A percentile compares a stretch with the other conserved stretches of the same genome.
Conservation (phyloP, 1,140 invertebrate genomes). For the Drosophila sechellia region DNA sequence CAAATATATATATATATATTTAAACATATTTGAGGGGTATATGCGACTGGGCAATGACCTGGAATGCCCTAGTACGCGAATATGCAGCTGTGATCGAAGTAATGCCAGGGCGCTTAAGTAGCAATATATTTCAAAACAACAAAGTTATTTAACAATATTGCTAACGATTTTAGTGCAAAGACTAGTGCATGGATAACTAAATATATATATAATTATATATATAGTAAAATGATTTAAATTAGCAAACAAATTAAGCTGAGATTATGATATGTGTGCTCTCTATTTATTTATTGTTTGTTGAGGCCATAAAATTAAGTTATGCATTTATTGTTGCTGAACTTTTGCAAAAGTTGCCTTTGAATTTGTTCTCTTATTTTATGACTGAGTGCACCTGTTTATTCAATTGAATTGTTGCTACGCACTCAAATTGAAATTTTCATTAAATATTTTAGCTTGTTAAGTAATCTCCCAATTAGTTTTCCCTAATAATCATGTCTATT, state of each 20-base stretch:
- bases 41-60: constrained; percentile 8
- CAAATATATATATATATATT: not conserved
- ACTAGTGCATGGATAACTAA: too few species aligned
- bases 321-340: not conserved
- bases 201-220: too few species aligned
- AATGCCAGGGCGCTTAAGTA: not conserved
- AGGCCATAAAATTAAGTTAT: not conserved
- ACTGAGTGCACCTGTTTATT: not conserved
- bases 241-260: too few species aligned
- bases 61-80: not conserved
- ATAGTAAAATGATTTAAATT: too few species aligned
- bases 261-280: not conserved
- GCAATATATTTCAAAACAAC: too few species aligned
- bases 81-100: not conserved
- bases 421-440: not conserved
- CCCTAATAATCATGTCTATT: not conserved
- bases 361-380: constrained; percentile 2
- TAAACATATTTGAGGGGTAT: constrained; percentile 1
- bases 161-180: too few species aligned
- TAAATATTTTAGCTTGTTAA: not conserved
- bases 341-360: not conserved
- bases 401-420: too few species aligned
- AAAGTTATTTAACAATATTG: too few species aligned
- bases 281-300: not conserved
- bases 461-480: not conserved